phyloP scores from a whole-genome alignment of 2,888 invertebrate genomes.

The Sylvicola cinctus region DNA sequence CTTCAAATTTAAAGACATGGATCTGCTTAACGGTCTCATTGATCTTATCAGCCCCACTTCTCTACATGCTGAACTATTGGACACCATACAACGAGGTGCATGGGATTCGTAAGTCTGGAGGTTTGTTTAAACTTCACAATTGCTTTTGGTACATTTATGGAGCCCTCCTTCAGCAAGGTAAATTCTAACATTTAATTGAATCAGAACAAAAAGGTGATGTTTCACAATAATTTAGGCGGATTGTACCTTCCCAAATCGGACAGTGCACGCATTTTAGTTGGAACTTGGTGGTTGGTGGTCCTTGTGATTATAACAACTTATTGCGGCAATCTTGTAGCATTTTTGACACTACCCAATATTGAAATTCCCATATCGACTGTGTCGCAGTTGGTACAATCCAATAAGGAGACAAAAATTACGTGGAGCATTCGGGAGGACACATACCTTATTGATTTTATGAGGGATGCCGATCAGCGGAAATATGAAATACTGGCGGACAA shows the following conservation, averaged over 20 bases:
- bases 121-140: slow-evolving; percentile 24
- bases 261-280: slow-evolving; percentile 67
- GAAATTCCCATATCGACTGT: slow-evolving; percentile 49
- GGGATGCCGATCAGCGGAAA: slow-evolving; percentile 23
- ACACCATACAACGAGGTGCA: slow-evolving; percentile 51
- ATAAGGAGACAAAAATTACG: slow-evolving; percentile 31
- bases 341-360: slow-evolving; percentile 75
- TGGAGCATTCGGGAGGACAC: slow-evolving; percentile 61
- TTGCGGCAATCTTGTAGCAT: slow-evolving; percentile 80
- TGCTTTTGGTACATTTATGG: slow-evolving; percentile 59
- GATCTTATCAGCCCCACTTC: slow-evolving; percentile 52
- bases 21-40: slow-evolving; percentile 53
- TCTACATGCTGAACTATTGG: slow-evolving; percentile 48
- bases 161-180: slow-evolving; percentile 78
- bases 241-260: slow-evolving; percentile 69
- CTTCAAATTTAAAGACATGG: slow-evolving; percentile 46
- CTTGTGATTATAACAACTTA: slow-evolving; percentile 78
- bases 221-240: slow-evolving; percentile 37
- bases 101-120: slow-evolving; percentile 32
- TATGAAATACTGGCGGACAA: slow-evolving; percentile 34
- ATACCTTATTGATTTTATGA: slow-evolving; percentile 45
- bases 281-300: slow-evolving; percentile 84
- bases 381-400: slow-evolving; percentile 32
- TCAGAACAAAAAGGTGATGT: background rate
- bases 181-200: slow-evolving; percentile 1